Evolutionary conservation across 2,113 vertebrate species (phyloP).

Genomic region (Castor canadensis): DNA sequence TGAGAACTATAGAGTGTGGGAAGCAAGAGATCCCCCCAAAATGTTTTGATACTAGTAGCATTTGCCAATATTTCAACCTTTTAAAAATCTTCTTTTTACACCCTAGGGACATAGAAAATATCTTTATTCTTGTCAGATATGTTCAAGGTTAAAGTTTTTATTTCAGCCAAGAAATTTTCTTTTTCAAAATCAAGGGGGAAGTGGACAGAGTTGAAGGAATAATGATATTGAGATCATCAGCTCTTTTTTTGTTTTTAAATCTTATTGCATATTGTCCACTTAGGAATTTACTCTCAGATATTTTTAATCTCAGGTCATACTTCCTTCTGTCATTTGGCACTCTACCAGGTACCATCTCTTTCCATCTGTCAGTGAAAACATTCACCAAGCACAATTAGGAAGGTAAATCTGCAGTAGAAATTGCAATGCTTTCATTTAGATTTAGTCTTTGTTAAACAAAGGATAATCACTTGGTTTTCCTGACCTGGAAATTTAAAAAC

Average conservation of each 20-base stretch:
- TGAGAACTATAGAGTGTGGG: neutral
- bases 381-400: constrained; percentile 74
- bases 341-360: constrained; percentile 68
- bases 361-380: constrained; percentile 72
- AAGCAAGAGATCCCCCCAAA: neutral
- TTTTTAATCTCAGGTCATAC: constrained; percentile 71
- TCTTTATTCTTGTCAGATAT: constrained; percentile 12
- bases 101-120: neutral
- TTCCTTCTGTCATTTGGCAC: constrained; percentile 76
- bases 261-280: constrained; percentile 57
- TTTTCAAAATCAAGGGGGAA: constrained; percentile 6
- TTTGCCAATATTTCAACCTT: constrained; percentile 41
- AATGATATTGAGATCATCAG: constrained; percentile 48
- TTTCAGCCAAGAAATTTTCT: constrained; percentile 12
- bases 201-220: constrained; percentile 37
- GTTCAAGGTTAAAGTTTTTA: constrained; percentile 41
- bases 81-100: neutral
- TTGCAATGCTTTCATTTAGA: constrained; percentile 64
- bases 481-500: constrained; percentile 64
- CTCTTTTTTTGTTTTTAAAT: neutral
- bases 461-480: constrained; percentile 23
- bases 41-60: neutral
- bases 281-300: constrained; percentile 71
- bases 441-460: constrained; percentile 58
- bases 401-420: constrained; percentile 74